Evolutionary conservation across 2,888 invertebrate genomes (phyloP).

Genomic region (Cataglyphis rosenhaueri): DNA sequence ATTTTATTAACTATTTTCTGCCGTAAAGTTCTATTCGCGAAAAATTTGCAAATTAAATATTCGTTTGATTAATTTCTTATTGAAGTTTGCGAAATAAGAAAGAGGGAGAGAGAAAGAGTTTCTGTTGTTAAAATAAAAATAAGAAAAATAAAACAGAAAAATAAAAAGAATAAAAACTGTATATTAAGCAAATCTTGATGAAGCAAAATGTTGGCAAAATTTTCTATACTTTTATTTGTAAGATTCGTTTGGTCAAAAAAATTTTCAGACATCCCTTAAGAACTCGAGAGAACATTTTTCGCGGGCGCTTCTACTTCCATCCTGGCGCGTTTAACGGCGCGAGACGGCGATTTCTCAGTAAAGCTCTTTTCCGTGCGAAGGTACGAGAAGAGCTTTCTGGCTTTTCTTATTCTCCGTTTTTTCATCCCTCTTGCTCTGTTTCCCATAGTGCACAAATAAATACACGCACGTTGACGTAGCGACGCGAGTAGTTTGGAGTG

Average conservation of each 20-base stretch:
- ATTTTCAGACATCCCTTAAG: constrained; percentile 2
- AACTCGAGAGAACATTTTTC: background rate
- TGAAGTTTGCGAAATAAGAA: background rate
- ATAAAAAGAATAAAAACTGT: background rate
- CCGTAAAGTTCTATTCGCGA: background rate
- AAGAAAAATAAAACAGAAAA: background rate
- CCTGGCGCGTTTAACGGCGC: constrained; percentile 58
- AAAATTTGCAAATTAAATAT: constrained; percentile 2
- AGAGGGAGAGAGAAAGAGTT: background rate
- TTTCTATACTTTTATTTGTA: background rate
- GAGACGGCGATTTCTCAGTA: constrained; percentile 60
- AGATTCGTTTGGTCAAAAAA: background rate
- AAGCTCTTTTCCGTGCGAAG: constrained; percentile 56
- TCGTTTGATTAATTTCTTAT: background rate
- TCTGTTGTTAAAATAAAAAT: background rate
- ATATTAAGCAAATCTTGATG: background rate
- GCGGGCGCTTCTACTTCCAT: constrained; percentile 24
- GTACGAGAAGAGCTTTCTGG: constrained; percentile 47
- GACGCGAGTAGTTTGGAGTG: background rate
- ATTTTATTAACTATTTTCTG: background rate
- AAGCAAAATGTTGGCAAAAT: background rate
- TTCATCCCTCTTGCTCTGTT: constrained; percentile 5
- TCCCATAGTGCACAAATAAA: constrained; percentile 51
- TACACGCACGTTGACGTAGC: constrained; percentile 41
- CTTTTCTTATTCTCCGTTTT: constrained; percentile 8